Evolutionary conservation across 1,140 invertebrate genomes (phyloP).

Genomic region (Sycobia sp.): DNA sequence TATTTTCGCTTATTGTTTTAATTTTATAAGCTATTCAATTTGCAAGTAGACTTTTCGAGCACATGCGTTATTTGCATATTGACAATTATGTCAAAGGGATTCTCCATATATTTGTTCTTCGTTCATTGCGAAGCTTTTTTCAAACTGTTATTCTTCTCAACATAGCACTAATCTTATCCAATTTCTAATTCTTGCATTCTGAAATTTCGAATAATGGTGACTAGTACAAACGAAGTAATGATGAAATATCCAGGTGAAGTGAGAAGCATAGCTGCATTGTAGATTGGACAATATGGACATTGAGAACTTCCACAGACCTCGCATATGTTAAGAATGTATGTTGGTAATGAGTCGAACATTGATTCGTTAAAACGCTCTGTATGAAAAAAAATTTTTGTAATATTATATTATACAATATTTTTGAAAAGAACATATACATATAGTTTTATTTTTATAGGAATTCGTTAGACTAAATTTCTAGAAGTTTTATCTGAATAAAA

Average conservation of each 20-base stretch:
- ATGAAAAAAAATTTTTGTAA: conserved; percentile 44
- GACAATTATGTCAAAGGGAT: no score
- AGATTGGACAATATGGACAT: conserved; percentile 95
- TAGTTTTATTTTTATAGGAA: no score
- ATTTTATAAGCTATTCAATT: no score
- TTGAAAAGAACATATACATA: no score
- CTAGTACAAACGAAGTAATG: conserved; percentile 45
- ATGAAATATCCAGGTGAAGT: conserved; percentile 52
- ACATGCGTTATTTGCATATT: no score
- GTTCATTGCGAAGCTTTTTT: no score
- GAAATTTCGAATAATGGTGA: conserved; percentile 48
- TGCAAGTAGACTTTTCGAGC: no score
- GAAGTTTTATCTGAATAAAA: no score
- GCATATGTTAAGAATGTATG: conserved; percentile 92
- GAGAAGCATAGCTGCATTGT: conserved; percentile 69
- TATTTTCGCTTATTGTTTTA: no score
- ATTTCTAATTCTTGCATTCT: conserved; percentile 44
- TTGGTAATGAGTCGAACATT: conserved; percentile 87
- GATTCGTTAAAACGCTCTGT: conserved; percentile 94
- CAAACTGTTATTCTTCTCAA: background rate
- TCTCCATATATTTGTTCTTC: no score
- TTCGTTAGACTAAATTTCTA: no score
- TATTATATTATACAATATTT: background rate
- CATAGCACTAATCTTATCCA: conserved; percentile 5
- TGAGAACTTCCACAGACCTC: conserved; percentile 98